Percentiles rank a stretch among this genome's conserved stretches.
phyloP scores from a whole-genome alignment of 1,140 invertebrate species.

The Micrasema longulum region DNA sequence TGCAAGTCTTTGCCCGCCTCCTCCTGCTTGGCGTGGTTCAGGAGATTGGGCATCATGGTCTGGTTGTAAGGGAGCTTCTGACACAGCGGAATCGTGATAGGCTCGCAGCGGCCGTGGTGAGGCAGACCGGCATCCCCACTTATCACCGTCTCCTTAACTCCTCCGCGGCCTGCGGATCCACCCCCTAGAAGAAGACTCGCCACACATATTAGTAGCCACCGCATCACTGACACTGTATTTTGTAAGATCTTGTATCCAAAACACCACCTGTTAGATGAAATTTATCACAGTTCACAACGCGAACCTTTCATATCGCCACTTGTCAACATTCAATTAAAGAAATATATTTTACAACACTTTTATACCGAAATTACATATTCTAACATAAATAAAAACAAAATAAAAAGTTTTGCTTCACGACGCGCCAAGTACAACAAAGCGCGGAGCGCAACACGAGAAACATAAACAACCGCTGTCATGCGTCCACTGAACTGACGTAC shows the following conservation, averaged over 20 bases:
- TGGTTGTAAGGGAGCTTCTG: constrained; percentile 93
- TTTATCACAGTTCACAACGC: constrained; percentile 31
- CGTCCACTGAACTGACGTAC: no score
- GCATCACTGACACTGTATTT: constrained; percentile 28
- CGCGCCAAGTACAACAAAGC: constrained; percentile 29
- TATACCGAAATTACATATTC: not conserved
- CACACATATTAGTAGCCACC: constrained; percentile 14
- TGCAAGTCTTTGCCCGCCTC: constrained; percentile 95
- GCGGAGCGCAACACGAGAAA: constrained; percentile 16
- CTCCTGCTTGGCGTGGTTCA: constrained; percentile 94
- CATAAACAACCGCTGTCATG: no score
- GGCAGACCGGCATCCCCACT: constrained; percentile 73
- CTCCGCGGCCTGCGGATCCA: constrained; percentile 21
- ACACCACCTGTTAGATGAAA: constrained; percentile 44
- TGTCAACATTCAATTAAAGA: not conserved
- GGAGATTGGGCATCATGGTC: constrained; percentile 95
- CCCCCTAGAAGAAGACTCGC: constrained; percentile 18
- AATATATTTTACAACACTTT: constrained; percentile 17
- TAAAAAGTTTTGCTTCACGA: constrained; percentile 22
- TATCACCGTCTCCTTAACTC: constrained; percentile 61
- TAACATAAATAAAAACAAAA: constrained; percentile 1
- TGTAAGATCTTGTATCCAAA: not conserved
- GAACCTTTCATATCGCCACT: constrained; percentile 32
- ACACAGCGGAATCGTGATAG: constrained; percentile 93
- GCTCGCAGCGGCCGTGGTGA: constrained; percentile 88